phyloP scores from a whole-genome alignment of 2,888 invertebrate species.

The Ectemnius cavifrons region DNA sequence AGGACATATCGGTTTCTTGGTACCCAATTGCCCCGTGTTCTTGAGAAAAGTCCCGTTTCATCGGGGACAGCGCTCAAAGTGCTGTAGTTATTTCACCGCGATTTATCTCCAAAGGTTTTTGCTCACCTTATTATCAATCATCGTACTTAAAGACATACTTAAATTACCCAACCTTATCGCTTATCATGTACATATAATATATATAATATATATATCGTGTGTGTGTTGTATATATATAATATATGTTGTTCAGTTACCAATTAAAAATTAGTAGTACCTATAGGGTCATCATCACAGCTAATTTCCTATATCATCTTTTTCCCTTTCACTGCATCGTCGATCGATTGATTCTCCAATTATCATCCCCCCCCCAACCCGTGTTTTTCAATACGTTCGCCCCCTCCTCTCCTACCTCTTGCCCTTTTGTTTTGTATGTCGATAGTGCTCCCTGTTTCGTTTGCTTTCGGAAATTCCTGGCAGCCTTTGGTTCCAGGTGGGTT shows the following conservation, averaged over 20 bases:
- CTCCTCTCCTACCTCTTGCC: not conserved
- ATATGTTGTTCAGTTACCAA: conserved; percentile 53
- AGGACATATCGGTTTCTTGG: conserved; percentile 7
- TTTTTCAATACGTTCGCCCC: not conserved
- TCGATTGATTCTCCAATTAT: conserved; percentile 35
- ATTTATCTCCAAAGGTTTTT: too few species aligned
- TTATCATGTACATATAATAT: conserved; percentile 63
- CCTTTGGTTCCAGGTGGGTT: conserved; percentile 14
- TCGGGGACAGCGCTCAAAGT: not conserved
- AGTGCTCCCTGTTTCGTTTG: not conserved
- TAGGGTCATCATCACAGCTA: conserved; percentile 76
- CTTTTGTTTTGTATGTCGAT: not conserved
- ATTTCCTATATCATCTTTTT: conserved; percentile 57
- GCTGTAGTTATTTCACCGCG: not conserved
- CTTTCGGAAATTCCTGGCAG: conserved; percentile 21
- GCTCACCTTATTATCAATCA: conserved; percentile 50
- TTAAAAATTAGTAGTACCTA: conserved; percentile 75
- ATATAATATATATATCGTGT: conserved; percentile 31
- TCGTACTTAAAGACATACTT: conserved; percentile 54
- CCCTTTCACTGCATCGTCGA: conserved; percentile 42
- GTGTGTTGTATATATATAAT: conserved; percentile 39
- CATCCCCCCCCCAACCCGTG: not conserved
- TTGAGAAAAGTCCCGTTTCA: not conserved
- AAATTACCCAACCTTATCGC: conserved; percentile 50
- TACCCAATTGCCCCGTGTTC: not conserved